phyloP scores from a whole-genome alignment of 1,140 invertebrate species.

The Piezodorus guildinii region DNA sequence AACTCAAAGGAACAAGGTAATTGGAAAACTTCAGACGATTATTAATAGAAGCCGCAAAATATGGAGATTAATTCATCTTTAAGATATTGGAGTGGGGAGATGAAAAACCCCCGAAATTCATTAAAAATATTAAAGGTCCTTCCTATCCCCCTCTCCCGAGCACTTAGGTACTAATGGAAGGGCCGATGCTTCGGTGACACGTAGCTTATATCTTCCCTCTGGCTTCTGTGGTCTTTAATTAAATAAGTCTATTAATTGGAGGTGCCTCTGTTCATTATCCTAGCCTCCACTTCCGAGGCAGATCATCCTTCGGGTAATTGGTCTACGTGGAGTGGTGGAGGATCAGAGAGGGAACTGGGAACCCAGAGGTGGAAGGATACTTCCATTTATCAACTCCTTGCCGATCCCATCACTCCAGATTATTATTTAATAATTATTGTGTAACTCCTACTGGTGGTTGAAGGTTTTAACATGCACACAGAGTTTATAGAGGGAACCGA shows the following conservation, averaged over 20 bases:
- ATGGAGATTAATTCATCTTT: constrained; percentile 15
- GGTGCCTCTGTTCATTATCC: constrained; percentile 2
- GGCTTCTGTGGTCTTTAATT: constrained; percentile 2
- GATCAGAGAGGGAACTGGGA: background rate
- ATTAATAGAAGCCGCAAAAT: constrained; percentile 7
- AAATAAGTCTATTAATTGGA: constrained; percentile 8
- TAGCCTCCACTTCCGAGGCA: background rate
- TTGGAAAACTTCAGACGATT: constrained; percentile 12
- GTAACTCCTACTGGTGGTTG: too few relatives aligned
- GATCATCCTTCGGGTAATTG: background rate
- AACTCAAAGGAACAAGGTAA: constrained; percentile 13
- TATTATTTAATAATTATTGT: too few relatives aligned
- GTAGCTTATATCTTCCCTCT: background rate
- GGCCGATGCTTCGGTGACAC: background rate
- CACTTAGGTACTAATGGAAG: background rate
- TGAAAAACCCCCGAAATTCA: background rate
- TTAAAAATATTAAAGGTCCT: constrained; percentile 12
- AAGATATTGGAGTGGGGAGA: background rate
- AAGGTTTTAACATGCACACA: too few relatives aligned
- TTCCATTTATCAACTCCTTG: too few relatives aligned
- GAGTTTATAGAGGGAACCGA: too few relatives aligned
- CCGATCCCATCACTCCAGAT: too few relatives aligned
- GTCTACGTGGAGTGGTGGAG: background rate
- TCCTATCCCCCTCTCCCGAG: background rate
- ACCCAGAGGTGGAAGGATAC: too few relatives aligned